Evolutionary conservation across 2,797 vertebrate genomes (phyloP).

Genomic region (Loris lydekkerianus): DNA sequence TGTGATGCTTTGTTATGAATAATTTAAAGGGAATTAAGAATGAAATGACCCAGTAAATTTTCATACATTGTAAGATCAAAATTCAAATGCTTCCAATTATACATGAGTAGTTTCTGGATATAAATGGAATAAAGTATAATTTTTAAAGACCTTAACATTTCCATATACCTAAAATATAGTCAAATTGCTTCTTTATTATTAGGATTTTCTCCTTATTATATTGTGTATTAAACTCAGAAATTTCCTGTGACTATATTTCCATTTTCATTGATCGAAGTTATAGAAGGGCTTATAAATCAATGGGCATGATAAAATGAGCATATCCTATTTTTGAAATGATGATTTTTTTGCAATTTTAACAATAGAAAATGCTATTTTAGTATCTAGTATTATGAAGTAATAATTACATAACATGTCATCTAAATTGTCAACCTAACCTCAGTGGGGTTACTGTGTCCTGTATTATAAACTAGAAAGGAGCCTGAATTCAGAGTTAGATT

Average conservation of each 20-base stretch:
- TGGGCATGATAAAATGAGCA: conserved; percentile 36
- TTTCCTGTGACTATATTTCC: conserved; percentile 30
- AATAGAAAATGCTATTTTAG: background rate
- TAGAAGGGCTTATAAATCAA: conserved; percentile 50
- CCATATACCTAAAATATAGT: conserved; percentile 21
- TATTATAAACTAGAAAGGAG: background rate
- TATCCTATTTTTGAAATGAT: background rate
- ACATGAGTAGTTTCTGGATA: background rate
- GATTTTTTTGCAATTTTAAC: conserved; percentile 49
- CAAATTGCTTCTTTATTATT: conserved; percentile 35
- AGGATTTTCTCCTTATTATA: conserved; percentile 42
- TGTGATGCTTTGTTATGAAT: background rate
- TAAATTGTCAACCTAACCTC: background rate
- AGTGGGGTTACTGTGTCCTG: background rate
- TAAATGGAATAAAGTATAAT: conserved; percentile 18
- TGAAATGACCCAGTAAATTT: conserved; percentile 49
- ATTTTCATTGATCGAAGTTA: conserved; percentile 52
- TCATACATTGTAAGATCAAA: conserved; percentile 42
- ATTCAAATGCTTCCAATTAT: conserved; percentile 53
- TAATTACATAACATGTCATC: background rate
- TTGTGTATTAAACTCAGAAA: conserved; percentile 43
- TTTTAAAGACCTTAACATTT: conserved; percentile 57
- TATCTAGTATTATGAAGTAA: background rate
- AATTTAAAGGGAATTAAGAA: conserved; percentile 57
- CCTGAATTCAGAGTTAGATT: background rate